Evolutionary conservation across 1,140 invertebrate species (phyloP), one percentile per base, ranked within the genome.

Genomic region (Panonychus citri): DNA sequence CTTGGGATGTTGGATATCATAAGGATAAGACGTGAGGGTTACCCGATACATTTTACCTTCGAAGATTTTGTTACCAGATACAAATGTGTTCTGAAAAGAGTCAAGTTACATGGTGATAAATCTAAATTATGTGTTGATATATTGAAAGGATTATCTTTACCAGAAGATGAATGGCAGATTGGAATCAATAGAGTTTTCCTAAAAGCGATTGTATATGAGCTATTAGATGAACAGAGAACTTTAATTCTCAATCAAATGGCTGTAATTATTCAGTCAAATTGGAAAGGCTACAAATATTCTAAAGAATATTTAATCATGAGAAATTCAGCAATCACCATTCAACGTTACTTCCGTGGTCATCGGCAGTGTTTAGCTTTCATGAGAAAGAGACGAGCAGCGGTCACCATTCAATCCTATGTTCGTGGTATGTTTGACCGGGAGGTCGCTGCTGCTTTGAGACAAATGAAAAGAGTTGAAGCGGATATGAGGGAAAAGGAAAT

Each of bases 1-100:
- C 76, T 94, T 48, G 89, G 90, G 49, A 94, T 95, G 86, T 73
- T 93, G 65, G 89, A 94, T 68, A 91, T 94, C 59, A 91, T 95
- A 63, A 74, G 85, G 54, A 95, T 95, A 56, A 74, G 88, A 39
- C 54, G 60, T 81, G 64, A 65, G 72, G 89, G 90, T 1, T 95
- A 82, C 70, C 89, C 88, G 0, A 80, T 91, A 57, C 88, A 94
- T 69, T 75, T 89, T 66, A 72, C 75, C 3, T 79, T 83, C 61
- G 73, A 77, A 40, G 78, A 82, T 43, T 94, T 93, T 68, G 67
- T 84, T n/a, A 66, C 71, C 39, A 76, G 83, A 40, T 91, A 87
- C 69, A 73, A 78, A 53, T 86, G 85, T 66, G 55, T 71, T 24
- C 60, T 68, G 7, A 28, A n/a, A 26, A 21, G 49, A 30, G 15